Conservation (phyloP, 1,140 invertebrate species). For the Meteorus sp. region DNA sequence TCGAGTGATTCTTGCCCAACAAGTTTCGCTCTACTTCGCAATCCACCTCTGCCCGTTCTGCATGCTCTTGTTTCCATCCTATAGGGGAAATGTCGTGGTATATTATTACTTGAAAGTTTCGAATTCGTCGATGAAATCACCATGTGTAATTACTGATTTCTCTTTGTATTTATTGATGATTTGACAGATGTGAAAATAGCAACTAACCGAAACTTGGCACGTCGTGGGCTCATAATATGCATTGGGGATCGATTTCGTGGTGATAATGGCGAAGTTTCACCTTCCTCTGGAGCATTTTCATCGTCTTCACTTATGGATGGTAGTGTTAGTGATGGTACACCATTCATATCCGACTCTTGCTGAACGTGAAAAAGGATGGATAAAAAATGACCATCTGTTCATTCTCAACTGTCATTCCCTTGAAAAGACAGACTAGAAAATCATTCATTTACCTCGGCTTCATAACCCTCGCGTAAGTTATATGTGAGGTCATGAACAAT, state of each 20-base stretch:
- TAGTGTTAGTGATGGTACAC: slow-evolving; percentile 76
- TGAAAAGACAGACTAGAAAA: too few species aligned
- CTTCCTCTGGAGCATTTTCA: slow-evolving; percentile 77
- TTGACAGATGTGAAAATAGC: slow-evolving; percentile 12
- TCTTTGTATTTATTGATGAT: not conserved
- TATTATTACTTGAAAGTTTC: not conserved
- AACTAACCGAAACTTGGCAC: slow-evolving; percentile 67
- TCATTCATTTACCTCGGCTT: slow-evolving; percentile 80
- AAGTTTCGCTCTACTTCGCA: slow-evolving; percentile 34
- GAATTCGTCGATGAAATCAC: too few species aligned
- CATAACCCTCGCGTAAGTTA: slow-evolving; percentile 91
- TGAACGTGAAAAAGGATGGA: slow-evolving; percentile 38
- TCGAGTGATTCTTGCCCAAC: slow-evolving; percentile 46
- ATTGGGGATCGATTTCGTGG: slow-evolving; percentile 64
- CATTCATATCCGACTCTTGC: slow-evolving; percentile 79
- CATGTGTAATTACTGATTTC: too few species aligned
- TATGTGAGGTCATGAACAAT: slow-evolving; percentile 95
- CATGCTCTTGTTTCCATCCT: slow-evolving; percentile 44
- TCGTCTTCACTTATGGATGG: slow-evolving; percentile 93
- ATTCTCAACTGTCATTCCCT: too few species aligned
- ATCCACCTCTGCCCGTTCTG: slow-evolving; percentile 34
- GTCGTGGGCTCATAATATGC: slow-evolving; percentile 66
- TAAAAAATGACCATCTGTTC: too few species aligned
- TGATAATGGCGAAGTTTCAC: slow-evolving; percentile 67
- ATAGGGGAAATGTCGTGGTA: not conserved